A percentile compares a stretch with the other conserved stretches of the same genome.
phyloP scores from a whole-genome alignment of 2,113 vertebrate species.

The Oceanites oceanicus region DNA sequence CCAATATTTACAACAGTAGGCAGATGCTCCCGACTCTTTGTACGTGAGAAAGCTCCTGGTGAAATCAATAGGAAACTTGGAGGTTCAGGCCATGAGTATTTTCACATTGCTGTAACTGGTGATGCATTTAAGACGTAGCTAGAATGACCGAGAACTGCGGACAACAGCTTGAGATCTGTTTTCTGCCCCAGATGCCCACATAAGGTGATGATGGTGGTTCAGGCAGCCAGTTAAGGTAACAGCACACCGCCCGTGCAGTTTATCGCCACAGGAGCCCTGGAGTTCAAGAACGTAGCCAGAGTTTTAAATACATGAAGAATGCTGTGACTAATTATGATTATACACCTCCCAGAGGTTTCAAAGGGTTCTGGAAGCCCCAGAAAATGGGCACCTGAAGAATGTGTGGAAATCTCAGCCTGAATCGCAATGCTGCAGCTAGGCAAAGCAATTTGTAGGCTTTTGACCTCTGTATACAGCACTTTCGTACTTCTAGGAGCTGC shows the following conservation, averaged over 20 bases:
- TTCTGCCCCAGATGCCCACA: background rate
- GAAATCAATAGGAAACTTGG: background rate
- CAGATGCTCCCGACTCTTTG: background rate
- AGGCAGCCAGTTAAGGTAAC: background rate
- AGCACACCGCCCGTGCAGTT: background rate
- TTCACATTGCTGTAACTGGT: background rate
- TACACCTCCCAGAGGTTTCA: background rate
- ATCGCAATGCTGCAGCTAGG: background rate
- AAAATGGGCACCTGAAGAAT: background rate
- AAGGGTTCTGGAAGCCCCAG: background rate
- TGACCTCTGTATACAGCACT: background rate
- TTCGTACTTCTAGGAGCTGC: background rate
- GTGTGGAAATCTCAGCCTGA: background rate
- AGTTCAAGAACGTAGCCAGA: background rate
- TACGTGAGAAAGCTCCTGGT: background rate
- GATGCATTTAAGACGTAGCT: background rate
- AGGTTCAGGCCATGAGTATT: background rate
- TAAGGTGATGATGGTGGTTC: background rate
- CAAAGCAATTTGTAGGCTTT: background rate
- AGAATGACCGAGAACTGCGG: rapidly evolving
- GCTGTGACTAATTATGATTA: background rate
- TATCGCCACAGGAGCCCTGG: background rate
- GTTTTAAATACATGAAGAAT: background rate
- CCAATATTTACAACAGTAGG: background rate
- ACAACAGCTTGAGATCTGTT: background rate